Percentiles rank a stretch among this genome's conserved stretches.
Evolutionary conservation across 1,140 invertebrate genomes (phyloP).

Genomic region (Temnothorax longispinosus): DNA sequence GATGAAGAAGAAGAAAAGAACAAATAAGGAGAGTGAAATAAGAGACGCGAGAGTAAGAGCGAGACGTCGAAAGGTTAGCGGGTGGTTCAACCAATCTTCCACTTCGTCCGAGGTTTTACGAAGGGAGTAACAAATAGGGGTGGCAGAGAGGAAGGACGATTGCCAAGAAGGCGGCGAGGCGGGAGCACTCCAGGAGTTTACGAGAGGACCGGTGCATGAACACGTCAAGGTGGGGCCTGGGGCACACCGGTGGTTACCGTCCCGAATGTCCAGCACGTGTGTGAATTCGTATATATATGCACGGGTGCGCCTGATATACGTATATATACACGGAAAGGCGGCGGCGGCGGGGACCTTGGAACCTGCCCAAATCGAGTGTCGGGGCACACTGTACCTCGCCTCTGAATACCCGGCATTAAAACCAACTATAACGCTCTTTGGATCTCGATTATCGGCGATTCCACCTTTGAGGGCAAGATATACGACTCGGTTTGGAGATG

Average conservation of each 20-base stretch:
- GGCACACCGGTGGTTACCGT: conserved; percentile 70
- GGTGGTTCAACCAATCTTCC: conserved; percentile 47
- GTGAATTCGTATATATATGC: conserved; percentile 6
- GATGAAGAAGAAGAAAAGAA: conserved; percentile 50
- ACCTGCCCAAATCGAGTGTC: conserved; percentile 14
- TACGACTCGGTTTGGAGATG: conserved; percentile 37
- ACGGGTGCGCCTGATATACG: conserved; percentile 33
- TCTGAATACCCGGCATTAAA: conserved; percentile 72
- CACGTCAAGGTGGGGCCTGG: conserved; percentile 74
- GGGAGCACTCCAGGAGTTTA: conserved; percentile 71
- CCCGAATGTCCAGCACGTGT: conserved; percentile 44
- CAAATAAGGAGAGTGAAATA: conserved; percentile 46
- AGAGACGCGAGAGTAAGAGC: conserved; percentile 27
- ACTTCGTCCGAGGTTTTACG: conserved; percentile 50
- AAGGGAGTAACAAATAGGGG: conserved; percentile 8
- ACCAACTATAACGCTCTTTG: conserved; percentile 70
- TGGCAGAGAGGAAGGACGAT: conserved; percentile 31
- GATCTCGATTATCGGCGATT: conserved; percentile 71
- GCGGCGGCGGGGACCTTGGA: conserved; percentile 24
- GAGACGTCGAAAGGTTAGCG: conserved; percentile 43
- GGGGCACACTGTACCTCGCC: conserved; percentile 35
- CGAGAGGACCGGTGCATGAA: conserved; percentile 76
- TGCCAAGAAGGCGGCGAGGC: conserved; percentile 9
- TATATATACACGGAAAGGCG: conserved; percentile 4
- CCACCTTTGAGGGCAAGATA: conserved; percentile 44